These are phyloP conservation scores for Gasteruption jaculator DNA, from an alignment of 2,888 invertebrate genomes.

Conservation along the genomic window DNA sequence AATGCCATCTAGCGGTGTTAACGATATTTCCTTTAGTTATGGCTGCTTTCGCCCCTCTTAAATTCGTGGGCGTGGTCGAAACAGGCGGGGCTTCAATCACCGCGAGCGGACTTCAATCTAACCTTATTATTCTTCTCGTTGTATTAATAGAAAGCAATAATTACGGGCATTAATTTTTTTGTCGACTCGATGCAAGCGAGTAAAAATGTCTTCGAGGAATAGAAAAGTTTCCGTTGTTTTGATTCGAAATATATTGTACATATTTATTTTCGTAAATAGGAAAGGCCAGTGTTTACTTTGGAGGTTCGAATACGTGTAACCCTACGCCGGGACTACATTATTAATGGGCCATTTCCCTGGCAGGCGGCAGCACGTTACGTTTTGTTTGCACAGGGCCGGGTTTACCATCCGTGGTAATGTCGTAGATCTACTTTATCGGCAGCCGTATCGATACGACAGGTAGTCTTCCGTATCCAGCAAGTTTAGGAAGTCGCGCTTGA, in stretches of 20 bases:
- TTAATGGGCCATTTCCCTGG: conserved; percentile 29
- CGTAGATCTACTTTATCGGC: conserved; percentile 43
- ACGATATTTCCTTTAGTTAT: conserved; percentile 46
- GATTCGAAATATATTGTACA: too few species aligned
- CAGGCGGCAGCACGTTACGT: conserved; percentile 40
- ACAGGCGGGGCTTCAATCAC: conserved; percentile 29
- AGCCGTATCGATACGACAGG: conserved; percentile 33
- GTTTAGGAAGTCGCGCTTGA: conserved; percentile 33
- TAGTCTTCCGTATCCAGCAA: conserved; percentile 41
- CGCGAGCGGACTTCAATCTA: conserved; percentile 15
- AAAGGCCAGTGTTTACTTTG: too few species aligned
- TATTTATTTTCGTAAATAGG: too few species aligned
- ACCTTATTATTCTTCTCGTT: not conserved
- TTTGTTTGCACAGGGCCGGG: conserved; percentile 23
- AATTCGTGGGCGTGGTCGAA: conserved; percentile 46
- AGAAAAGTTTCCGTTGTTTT: too few species aligned
- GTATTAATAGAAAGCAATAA: too few species aligned
- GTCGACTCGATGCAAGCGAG: too few species aligned
- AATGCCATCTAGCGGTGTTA: conserved; percentile 49
- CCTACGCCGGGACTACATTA: conserved; percentile 35
- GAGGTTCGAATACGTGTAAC: conserved; percentile 28
- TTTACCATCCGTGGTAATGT: conserved; percentile 24
- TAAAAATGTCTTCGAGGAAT: too few species aligned
- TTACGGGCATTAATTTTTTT: too few species aligned
- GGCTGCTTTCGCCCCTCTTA: conserved; percentile 44